phyloP scores from a whole-genome alignment of 35 echinoderm and acorn worm species.

The Patiria miniata region DNA sequence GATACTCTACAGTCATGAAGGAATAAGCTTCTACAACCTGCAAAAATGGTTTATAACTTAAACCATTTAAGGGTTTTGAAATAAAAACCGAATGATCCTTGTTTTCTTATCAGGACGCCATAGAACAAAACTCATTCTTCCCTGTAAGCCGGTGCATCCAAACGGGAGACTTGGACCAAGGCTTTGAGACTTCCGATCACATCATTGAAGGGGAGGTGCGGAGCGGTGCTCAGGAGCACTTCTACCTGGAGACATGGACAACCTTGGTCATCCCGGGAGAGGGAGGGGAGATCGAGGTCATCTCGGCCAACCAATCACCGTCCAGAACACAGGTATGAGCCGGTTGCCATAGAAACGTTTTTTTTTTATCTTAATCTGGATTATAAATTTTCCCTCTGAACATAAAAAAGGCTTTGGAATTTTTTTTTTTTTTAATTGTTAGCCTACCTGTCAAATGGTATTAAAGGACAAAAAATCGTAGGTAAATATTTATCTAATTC shows the following conservation, averaged over 20 bases:
- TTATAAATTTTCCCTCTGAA: too few species aligned
- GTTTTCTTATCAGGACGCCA: conserved; percentile 60
- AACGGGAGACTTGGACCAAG: conserved; percentile 50
- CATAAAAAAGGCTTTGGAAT: too few species aligned
- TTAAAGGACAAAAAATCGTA: too few species aligned
- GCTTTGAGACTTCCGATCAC: conserved; percentile 61
- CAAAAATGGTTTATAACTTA: too few species aligned
- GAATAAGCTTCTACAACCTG: too few species aligned
- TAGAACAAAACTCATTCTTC: conserved; percentile 47
- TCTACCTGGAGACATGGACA: conserved; percentile 71
- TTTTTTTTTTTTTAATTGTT: background rate
- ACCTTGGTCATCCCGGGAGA: conserved; percentile 57
- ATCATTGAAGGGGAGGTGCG: conserved; percentile 69
- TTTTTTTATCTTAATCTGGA: too few species aligned
- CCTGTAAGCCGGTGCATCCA: conserved; percentile 13
- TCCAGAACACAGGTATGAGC: conserved; percentile 46
- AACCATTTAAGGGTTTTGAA: too few species aligned
- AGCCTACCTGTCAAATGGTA: too few species aligned
- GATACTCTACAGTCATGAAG: too few species aligned
- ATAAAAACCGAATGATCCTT: background rate
- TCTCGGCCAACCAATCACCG: conserved; percentile 47
- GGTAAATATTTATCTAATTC: too few species aligned
- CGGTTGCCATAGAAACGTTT: too few species aligned
- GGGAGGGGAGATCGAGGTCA: conserved; percentile 53
- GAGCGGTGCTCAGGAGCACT: conserved; percentile 71